Base-by-base conservation (phyloP, 2,113 vertebrate genomes). In the Gorsachius goisagi region DNA sequence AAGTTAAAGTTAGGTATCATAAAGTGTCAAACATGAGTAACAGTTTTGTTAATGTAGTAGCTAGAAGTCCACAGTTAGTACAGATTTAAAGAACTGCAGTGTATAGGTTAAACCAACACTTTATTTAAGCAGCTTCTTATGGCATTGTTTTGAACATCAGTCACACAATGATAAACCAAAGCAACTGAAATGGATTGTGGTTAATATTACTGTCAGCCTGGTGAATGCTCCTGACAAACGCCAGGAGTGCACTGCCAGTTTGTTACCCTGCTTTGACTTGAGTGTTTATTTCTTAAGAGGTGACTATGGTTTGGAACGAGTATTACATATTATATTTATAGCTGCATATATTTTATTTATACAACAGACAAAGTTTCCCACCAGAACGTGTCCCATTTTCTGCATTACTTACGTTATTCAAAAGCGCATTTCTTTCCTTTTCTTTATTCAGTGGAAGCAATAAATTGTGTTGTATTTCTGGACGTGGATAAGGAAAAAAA, bases 171-270 rank as follows among this genome's bases (percentile, higher is more conserved):
- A 97, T 97, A 98, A 98, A 98, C 97, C 95, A 96, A 93, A 97
- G 95, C 91, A 97, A 97, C 91, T 97, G 96, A 94, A 98, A 97
- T 97, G 97, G 95, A 95, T 97, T 96, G 97, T 98, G 97, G 96
- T 98, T 98, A 98, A 95, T 98, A 97, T 97, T 98, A 96, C 96
- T 98, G 97, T 97, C 97, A 98, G 82, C 88, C 90, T 97, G 97
- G 97, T 4, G 35, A 97, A 95, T 73, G 81, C 91, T 93, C 47
- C 92, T 97, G 97, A 98, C 90, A 81, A 95, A 97, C 55, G 88
- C 97, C 97, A 98, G 97, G 89, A 97, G 45, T 79, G 77, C 69
- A 30, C 91, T 97, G 95, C 97, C 92, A 95, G 84, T 93, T 91
- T 96, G 79, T 96, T 97, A 90, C 96, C 88, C 82, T 92, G 63